Conservation (phyloP, 2,797 vertebrate genomes). For the Lepidocolaptes lacrymiger region DNA sequence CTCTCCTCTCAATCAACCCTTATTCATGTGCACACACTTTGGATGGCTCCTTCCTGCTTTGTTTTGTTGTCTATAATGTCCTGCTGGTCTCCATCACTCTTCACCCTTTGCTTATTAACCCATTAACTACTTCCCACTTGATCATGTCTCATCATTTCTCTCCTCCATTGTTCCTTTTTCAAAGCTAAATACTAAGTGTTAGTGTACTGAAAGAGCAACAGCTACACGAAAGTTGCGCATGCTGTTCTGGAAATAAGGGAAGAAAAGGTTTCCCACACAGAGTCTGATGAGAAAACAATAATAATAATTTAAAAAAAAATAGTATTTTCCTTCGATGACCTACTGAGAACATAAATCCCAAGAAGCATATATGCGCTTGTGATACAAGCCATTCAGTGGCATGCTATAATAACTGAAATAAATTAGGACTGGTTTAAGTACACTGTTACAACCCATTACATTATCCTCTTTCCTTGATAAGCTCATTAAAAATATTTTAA, state of each 20-base stretch:
- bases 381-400: not conserved
- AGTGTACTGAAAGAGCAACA: not conserved
- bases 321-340: not conserved
- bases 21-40: not conserved
- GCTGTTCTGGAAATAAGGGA: not conserved
- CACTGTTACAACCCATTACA: not conserved
- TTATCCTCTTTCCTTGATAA: not conserved
- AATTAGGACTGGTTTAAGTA: not conserved
- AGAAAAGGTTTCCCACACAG: not conserved
- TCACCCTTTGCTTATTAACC: not conserved
- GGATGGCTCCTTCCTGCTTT: not conserved
- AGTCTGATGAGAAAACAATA: not conserved
- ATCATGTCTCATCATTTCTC: not conserved
- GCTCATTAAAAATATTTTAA: not conserved
- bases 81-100: not conserved
- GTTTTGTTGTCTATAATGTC: not conserved
- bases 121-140: not conserved
- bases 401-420: not conserved
- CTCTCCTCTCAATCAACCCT: not conserved
- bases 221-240: not conserved
- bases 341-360: not conserved
- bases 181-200: not conserved
- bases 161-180: rapidly evolving
- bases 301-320: not conserved
- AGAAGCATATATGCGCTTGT: not conserved